Base-by-base conservation (phyloP, 1,140 invertebrate species). In the Bombus polaris region DNA sequence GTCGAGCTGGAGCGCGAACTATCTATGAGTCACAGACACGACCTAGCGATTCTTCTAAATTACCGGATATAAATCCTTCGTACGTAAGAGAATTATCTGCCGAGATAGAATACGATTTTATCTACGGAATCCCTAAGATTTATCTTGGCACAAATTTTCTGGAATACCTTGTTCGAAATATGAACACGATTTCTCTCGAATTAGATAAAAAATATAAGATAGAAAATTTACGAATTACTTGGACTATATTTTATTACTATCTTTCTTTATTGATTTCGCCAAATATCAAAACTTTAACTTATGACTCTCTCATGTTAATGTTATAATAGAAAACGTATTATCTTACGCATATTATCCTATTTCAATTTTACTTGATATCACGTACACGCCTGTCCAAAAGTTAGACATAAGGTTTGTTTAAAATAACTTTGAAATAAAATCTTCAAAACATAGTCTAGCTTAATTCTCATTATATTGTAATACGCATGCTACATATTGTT, bases 41-140 rank as follows among this genome's bases (percentile, higher is more conserved):
- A 66, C 73, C 65, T 59, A 39, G 22, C 65, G 65, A 62, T 71
- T 70, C 74, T 22, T 68, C 82, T n/a, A 84, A 78, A 84, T 78
- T 78, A 32, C 82, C 76, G 47, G 47, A 71, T 44, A 76, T 76
- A 83, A 84, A 84, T 79, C 44, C 22, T 47, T 47, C 73, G 73
- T 28, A 25, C 65, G 37, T 70, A 57, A 76, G 47, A 70, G 75
- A 68, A 70, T 71, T 77, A 79, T 71, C 28, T 44, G 59, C 18
- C 18, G 5, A n/a, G 18, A 59, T 53, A 77, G 74, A 78, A 25
- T 57, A 37, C 37, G 44, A 71, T 62, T 39, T 79, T 71, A 79
- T 84, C 82, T 57, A 53, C 1, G 5, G 28, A 78, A 59, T 59
- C 22, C 75, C 25, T 4, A 13, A 47, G 12, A 79, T 79, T 78